Base-by-base conservation (phyloP, 1,140 invertebrate genomes). In the Diorhabda carinulata region DNA sequence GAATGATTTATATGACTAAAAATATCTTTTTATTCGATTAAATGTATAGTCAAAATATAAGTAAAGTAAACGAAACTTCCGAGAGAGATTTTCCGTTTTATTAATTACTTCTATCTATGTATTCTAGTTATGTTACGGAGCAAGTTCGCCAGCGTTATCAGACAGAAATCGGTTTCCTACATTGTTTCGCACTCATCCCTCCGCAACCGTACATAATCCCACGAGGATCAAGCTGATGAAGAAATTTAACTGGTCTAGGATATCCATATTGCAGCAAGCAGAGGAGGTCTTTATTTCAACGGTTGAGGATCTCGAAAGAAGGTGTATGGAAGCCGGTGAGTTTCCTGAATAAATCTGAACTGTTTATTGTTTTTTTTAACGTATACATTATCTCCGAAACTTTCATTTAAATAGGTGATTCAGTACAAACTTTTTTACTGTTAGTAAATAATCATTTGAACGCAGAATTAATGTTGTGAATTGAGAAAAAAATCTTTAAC, bases 261-360 rank as follows among this genome's bases (percentile, higher is more conserved):
- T 99, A 43, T 97, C 97, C 40, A 99, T 99, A 72, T 83, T 99
- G 52, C 96, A 99, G 78, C 96, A 99, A 83, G 97, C 97, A 0
- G 97, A 99, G 83, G 98, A 99, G 87, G 78, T 99, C 3, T 99
- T 99, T 82, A 98, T 97, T 80, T 98, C 97, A 73, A 99, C 97
- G 2, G 96, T 98, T 1, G 96, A 98, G 84, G 96, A 99, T 82
- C 83, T 99, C 61, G 98, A 99, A 82, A 87, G 93, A 58, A 88
- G 95, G 71, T 98, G 96, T 80, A 97, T 97, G 82, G 90, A 95
- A 77, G 91, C 90, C n/a, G 85, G 65, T 67, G 40, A 59, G 65
- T 65, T 9, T 8, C 3, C 4, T 25, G 25, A 25, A 25, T 25
- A 25, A 25, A 25, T 25, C 25, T 25, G 25, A 25, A 25, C 25